These are phyloP conservation scores for Lepilemur septentrionalis DNA, from an alignment of 2,797 vertebrate species.

Conservation along the genomic window DNA sequence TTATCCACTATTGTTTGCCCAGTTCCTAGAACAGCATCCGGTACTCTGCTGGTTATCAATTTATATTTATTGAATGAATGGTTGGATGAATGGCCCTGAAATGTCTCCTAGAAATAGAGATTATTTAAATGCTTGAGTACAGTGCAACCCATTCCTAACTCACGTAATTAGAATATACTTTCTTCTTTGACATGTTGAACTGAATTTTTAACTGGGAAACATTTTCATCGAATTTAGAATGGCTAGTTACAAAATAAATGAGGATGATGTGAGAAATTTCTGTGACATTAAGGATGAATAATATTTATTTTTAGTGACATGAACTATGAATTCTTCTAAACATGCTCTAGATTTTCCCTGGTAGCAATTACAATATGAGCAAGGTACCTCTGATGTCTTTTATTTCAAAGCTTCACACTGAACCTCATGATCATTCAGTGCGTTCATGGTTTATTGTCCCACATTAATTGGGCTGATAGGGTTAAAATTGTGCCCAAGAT, in stretches of 20 bases:
- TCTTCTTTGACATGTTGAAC: not conserved
- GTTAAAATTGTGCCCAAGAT: not conserved
- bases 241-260: constrained; percentile 10
- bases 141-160: not conserved
- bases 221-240: not conserved
- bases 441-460: not conserved
- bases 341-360: not conserved
- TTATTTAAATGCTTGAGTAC: not conserved
- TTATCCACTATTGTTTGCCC: not conserved
- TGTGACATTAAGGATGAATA: not conserved
- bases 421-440: not conserved
- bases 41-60: not conserved
- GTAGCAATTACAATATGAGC: not conserved
- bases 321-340: not conserved
- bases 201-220: not conserved
- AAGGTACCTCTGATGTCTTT: not conserved
- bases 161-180: not conserved
- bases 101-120: not conserved
- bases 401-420: not conserved
- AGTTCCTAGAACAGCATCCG: not conserved
- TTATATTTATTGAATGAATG: not conserved
- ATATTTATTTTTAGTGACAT: constrained; percentile 13
- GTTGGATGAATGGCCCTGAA: not conserved
- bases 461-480: not conserved
- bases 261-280: not conserved